These are phyloP conservation scores for Hirtodrosophila duncani DNA, from an alignment of 2,888 invertebrate genomes.

Conservation along the genomic window DNA sequence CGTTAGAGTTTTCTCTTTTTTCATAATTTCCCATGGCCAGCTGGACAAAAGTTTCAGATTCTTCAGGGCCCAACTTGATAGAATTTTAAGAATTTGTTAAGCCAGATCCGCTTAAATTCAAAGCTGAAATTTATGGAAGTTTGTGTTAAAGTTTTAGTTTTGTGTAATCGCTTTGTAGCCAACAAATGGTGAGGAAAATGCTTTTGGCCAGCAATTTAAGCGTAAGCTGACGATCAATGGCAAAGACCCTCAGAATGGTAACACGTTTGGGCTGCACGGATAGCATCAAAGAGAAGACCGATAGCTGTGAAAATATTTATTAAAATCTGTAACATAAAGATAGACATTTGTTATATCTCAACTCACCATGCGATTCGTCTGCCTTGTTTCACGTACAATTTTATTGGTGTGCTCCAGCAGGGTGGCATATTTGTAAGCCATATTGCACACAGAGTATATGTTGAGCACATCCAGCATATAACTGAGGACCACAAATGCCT, in stretches of 20 bases:
- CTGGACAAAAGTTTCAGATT: no score
- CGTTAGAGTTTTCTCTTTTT: no score
- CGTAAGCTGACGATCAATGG: conserved; percentile 29
- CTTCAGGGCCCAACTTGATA: no score
- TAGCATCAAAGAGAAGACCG: conserved; percentile 10
- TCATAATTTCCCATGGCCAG: no score
- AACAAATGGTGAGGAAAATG: conserved; percentile 26
- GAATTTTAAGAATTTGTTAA: no score
- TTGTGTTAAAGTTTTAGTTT: conserved; percentile 20
- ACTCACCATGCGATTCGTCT: conserved; percentile 14
- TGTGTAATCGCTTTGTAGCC: conserved; percentile 30
- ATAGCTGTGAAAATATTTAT: no score
- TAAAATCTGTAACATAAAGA: background rate
- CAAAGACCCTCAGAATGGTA: conserved; percentile 23
- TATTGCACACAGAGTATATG: conserved; percentile 13
- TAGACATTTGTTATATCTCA: no score
- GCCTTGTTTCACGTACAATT: conserved; percentile 3
- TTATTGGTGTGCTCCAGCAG: conserved; percentile 3
- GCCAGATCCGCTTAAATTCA: no score
- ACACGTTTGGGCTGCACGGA: conserved; percentile 19
- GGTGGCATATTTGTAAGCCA: conserved; percentile 16
- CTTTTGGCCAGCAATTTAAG: conserved; percentile 23
- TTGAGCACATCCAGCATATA: conserved; percentile 21
- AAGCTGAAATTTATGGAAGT: background rate
- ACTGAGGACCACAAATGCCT: conserved; percentile 14